Base-by-base conservation (phyloP, 1,140 invertebrate genomes). In the Sesamia nonagrioides region DNA sequence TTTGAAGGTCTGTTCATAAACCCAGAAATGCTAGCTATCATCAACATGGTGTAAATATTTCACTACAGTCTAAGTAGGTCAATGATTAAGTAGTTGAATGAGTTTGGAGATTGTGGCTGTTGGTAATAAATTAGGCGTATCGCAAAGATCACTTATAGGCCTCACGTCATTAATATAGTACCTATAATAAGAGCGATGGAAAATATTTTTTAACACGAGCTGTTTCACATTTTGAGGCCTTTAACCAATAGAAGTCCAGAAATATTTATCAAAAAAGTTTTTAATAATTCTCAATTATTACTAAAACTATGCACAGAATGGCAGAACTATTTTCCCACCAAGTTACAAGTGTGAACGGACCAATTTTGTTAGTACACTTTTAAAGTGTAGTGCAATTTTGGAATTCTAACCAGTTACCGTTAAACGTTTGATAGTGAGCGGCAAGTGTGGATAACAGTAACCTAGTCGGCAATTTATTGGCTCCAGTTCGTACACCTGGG, bases 331-430 rank as follows among this genome's bases (percentile, higher is more conserved):
- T 50, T 50, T 50, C 45, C 15, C 45, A 50, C 45, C 6, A n/a
- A 6, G 5, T n/a, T 52, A 50, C 0, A 11, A 50, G 18, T 50
- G 42, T 48, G 66, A 50, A 45, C 8, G 7, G n/a, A 27, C 15
- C 50, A 58, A 27, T 58, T 45, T 56, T 40, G 50, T 13, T 9
- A 33, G 18, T 1, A 21, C 1, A 1, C 11, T 33, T 71, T 73
- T 42, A 58, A 42, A 73, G 27, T 63, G 13, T 63, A 61, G 18
- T 50, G 58, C 56, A 48, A 42, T 61, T 35, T 63, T n/a, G 40
- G 63, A 75, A 75, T 75, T 61, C 56, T 60, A 42, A 58, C 71
- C 45, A 68, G 74, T 77, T 68, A 77, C 69, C 60, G 18, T 77
- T 77, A 33, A 69, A 54, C 61, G 8, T 68, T 68, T 56, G 37